Evolutionary conservation across 2,888 invertebrate species (phyloP).

Genomic region (Merodon equestris): DNA sequence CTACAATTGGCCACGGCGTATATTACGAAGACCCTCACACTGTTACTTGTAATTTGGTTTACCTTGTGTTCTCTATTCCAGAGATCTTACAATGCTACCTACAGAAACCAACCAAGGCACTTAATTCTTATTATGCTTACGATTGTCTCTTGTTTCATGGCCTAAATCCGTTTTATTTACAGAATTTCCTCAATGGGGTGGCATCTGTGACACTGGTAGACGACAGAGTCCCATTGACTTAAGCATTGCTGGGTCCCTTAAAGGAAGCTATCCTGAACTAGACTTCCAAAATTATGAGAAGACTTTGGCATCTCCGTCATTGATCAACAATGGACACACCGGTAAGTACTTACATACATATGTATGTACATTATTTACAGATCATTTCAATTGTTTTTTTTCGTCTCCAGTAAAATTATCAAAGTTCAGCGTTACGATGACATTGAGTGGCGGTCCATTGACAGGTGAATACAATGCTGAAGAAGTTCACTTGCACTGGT

Average conservation of each 20-base stretch:
- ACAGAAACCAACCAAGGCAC: too few species aligned
- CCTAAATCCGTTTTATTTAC: slow-evolving; percentile 10
- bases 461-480: slow-evolving; percentile 81
- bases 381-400: too few species aligned
- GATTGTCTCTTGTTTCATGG: too few species aligned
- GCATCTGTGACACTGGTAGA: slow-evolving; percentile 82
- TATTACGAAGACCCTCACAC: too few species aligned
- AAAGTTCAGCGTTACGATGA: slow-evolving; percentile 72
- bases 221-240: slow-evolving; percentile 90
- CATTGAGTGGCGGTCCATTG: slow-evolving; percentile 80
- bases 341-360: slow-evolving; percentile 72
- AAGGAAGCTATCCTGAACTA: slow-evolving; percentile 76
- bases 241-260: slow-evolving; percentile 80
- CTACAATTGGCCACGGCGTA: too few species aligned
- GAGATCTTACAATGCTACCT: too few species aligned
- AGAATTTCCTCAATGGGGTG: slow-evolving; percentile 82
- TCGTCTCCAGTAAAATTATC: slow-evolving; percentile 73
- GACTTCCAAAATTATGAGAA: slow-evolving; percentile 75
- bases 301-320: slow-evolving; percentile 71
- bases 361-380: not conserved
- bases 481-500: slow-evolving; percentile 92
- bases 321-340: slow-evolving; percentile 78
- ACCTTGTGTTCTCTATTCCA: too few species aligned
- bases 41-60: too few species aligned
- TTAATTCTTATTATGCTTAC: too few species aligned